These are phyloP conservation scores for Dufourea novaeangliae DNA, from an alignment of 1,140 invertebrate species.

Conservation along the genomic window DNA sequence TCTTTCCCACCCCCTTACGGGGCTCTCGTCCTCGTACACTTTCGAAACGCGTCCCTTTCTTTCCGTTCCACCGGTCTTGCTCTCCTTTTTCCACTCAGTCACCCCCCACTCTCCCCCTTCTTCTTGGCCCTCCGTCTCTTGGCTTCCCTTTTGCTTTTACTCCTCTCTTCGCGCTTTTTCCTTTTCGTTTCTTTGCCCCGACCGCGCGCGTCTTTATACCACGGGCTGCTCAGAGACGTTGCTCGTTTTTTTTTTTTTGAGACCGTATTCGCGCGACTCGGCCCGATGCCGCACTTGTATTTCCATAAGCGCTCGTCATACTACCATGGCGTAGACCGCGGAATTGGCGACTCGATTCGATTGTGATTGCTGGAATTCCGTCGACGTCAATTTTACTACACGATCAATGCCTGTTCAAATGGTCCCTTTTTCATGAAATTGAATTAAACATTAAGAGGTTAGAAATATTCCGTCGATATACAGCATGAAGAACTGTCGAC, in stretches of 20 bases:
- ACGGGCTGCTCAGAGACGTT: not conserved
- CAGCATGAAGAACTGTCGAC: too few relatives aligned
- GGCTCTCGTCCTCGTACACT: slow-evolving; percentile 59
- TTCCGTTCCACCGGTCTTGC: slow-evolving; percentile 27
- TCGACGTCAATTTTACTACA: too few relatives aligned
- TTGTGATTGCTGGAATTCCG: too few relatives aligned
- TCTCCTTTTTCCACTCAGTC: not conserved
- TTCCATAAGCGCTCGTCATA: too few relatives aligned
- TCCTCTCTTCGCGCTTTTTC: slow-evolving; percentile 4
- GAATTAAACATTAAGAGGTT: too few relatives aligned
- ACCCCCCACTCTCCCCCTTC: slow-evolving; percentile 15
- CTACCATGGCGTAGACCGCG: too few relatives aligned
- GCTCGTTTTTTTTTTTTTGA: slow-evolving; percentile 17
- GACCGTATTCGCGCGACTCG: too few relatives aligned
- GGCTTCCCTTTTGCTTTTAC: slow-evolving; percentile 37
- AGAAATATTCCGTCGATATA: too few relatives aligned
- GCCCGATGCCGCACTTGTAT: too few relatives aligned
- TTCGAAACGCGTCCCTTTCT: slow-evolving; percentile 46
- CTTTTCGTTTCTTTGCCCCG: not conserved
- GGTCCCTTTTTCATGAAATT: too few relatives aligned
- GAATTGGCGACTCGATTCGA: too few relatives aligned
- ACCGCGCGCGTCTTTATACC: slow-evolving; percentile 25
- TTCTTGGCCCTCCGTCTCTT: slow-evolving; percentile 13
- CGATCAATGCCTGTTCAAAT: too few relatives aligned
- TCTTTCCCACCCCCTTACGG: slow-evolving; percentile 60